Base-by-base conservation (phyloP, 2,888 invertebrate species). In the Ditula angustiorana region DNA sequence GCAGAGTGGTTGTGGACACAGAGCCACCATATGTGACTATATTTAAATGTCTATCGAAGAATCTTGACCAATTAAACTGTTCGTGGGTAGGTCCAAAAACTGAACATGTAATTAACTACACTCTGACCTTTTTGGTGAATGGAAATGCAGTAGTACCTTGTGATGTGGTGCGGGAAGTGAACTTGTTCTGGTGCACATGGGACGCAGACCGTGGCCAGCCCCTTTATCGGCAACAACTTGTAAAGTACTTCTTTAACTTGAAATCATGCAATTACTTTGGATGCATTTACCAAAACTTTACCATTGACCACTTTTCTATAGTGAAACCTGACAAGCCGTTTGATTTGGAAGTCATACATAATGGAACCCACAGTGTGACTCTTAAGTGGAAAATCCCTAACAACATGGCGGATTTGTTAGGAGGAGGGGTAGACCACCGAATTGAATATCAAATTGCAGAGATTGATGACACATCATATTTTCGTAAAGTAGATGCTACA, bases 51-150 rank as follows among this genome's bases (percentile, higher is more conserved):
- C 86, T 95, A 53, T 95, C 96, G 10, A 89, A 94, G 69, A 96
- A 97, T 81, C 95, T 96, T 88, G 94, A 95, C 58, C 94, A 94
- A 73, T 87, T 98, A 71, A 95, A 94, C 11, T 98, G 98, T 79
- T 93, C 94, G 1, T 98, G 97, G 95, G 94, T 93, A 0, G 90
- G 93, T 49, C 94, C 95, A 0, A 75, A 77, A 1, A 69, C 90
- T 87, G 95, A 64, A 35, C 85, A 82, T 69, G 73, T 70, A 33
- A 80, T 83, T 28, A 81, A 79, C 55, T 88, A 86, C 67, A 72
- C 74, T 19, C 66, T 91, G 30, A 81, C 82, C 53, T 88, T 85
- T 69, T 71, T 78, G n/a, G 68, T 81, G 5, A 76, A 86, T 69
- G 81, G 79, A 5, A 77, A 75, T 35, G 24, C 69, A 26, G 74